phyloP scores from a whole-genome alignment of 2,888 invertebrate genomes.

The Hermaeophaga mercurialis region DNA sequence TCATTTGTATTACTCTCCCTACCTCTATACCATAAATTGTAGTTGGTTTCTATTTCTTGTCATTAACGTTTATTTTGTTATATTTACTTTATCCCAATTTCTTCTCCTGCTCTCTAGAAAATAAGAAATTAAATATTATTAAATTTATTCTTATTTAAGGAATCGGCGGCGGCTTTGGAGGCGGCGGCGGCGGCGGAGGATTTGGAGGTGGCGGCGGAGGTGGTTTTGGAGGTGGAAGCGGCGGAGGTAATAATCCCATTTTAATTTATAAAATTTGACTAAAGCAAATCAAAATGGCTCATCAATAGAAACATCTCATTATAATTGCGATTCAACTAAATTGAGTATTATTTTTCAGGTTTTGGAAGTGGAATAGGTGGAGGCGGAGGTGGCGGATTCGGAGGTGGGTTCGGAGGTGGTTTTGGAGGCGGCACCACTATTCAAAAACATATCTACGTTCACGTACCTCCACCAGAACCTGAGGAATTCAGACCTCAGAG shows the following conservation, averaged over 20 bases:
- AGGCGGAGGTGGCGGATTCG: constrained; percentile 39
- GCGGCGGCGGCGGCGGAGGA: constrained; percentile 35
- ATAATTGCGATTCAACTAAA: background rate
- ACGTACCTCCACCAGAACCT: constrained; percentile 88
- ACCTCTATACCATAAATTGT: background rate
- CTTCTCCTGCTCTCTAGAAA: too few species aligned
- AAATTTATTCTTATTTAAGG: constrained; percentile 2
- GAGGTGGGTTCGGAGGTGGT: constrained; percentile 60
- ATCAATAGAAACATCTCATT: too few species aligned
- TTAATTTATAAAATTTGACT: too few species aligned
- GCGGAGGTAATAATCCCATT: too few species aligned
- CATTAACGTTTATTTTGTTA: too few species aligned
- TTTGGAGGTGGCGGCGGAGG: constrained; percentile 41
- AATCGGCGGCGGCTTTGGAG: constrained; percentile 33
- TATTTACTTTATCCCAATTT: too few species aligned
- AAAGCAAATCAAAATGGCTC: too few species aligned
- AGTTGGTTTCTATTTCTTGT: too few species aligned
- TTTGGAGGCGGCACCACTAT: constrained; percentile 65
- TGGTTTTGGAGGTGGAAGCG: constrained; percentile 40
- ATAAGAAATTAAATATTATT: too few species aligned
- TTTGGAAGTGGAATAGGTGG: constrained; percentile 22
- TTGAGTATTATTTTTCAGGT: background rate
- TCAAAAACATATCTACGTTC: constrained; percentile 88
- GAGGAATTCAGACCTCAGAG: constrained; percentile 71
- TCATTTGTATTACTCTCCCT: too few species aligned